A percentile compares a stretch with the other conserved stretches of the same genome.
phyloP scores from a whole-genome alignment of 2,797 vertebrate genomes.

The Ibycter americanus region DNA sequence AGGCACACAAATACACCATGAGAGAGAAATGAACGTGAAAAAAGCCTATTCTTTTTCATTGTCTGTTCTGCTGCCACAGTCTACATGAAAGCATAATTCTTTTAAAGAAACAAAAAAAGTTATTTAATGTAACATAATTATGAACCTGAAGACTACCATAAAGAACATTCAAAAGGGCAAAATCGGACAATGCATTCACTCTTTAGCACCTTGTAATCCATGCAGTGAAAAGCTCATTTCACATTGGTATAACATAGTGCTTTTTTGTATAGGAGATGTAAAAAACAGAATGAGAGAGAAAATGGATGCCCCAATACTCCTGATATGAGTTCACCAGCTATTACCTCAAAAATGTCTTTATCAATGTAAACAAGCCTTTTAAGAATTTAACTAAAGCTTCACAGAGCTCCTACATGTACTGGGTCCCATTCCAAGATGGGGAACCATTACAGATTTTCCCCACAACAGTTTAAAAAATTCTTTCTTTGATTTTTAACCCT shows the following conservation, averaged over 20 bases:
- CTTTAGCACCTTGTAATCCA: neutral
- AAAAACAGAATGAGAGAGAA: neutral
- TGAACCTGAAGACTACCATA: neutral
- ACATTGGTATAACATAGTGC: neutral
- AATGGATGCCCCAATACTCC: neutral
- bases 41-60: neutral
- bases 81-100: neutral
- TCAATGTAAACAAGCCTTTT: neutral
- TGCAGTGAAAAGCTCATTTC: neutral
- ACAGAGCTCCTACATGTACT: neutral
- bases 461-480: neutral
- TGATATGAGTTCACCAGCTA: neutral
- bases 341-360: neutral
- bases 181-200: neutral
- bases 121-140: neutral
- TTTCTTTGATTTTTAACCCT: neutral
- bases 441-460: neutral
- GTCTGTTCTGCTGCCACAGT: neutral
- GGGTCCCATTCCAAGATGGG: neutral
- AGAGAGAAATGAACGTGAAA: neutral
- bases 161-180: neutral
- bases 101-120: neutral
- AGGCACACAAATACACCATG: neutral
- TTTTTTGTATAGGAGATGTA: neutral
- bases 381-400: neutral